These are phyloP conservation scores for Salvelinus sp. DNA, from an alignment of 2,113 vertebrate genomes.

Conservation along the genomic window DNA sequence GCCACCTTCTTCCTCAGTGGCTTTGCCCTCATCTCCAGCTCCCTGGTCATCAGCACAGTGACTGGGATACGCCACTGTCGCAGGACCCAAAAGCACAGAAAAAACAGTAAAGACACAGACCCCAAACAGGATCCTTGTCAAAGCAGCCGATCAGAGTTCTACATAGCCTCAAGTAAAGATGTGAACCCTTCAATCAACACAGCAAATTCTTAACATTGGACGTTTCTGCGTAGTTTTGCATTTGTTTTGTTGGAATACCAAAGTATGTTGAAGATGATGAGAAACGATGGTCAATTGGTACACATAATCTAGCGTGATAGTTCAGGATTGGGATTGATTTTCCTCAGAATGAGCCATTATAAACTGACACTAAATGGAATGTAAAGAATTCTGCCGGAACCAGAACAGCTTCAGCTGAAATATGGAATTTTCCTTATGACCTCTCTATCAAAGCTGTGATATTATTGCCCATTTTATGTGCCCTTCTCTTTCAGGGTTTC, in stretches of 20 bases:
- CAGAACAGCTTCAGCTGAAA: neutral
- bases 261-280: neutral
- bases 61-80: constrained; percentile 73
- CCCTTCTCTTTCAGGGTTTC: neutral
- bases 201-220: constrained; percentile 18
- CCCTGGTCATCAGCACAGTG: constrained; percentile 72
- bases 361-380: neutral
- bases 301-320: neutral
- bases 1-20: constrained; percentile 89
- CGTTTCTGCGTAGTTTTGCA: neutral
- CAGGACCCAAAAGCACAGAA: constrained; percentile 38
- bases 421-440: neutral
- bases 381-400: neutral
- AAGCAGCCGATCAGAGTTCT: constrained; percentile 23
- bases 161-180: constrained; percentile 23
- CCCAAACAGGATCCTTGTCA: constrained; percentile 64
- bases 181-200: neutral
- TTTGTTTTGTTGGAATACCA: constrained; percentile 2
- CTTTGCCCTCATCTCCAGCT: constrained; percentile 85
- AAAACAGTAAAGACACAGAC: neutral
- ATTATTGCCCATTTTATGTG: neutral
- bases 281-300: neutral
- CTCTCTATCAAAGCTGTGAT: neutral
- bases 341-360: neutral
- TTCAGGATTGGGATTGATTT: neutral